Base-by-base conservation (phyloP, 1,140 invertebrate genomes). In the Orchestia grillus region DNA sequence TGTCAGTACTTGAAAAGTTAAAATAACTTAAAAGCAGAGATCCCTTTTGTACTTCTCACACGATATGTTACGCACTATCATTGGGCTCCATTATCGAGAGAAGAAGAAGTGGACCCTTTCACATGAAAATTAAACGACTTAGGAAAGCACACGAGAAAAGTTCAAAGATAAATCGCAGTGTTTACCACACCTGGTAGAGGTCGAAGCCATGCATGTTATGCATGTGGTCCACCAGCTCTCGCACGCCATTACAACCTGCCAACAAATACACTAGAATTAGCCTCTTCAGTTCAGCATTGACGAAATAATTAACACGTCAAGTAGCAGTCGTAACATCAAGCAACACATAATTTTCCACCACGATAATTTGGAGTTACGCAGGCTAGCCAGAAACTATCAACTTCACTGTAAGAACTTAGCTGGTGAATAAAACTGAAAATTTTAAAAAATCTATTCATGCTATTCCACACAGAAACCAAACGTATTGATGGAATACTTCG, bases 171-270 rank as follows among this genome's bases (percentile, higher is more conserved):
- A 77, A 77, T 28, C 28, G 11, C 62, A 8, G 1, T 23, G 62
- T 23, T 77, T 15, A 41, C 42, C 96, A 87, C 8, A 96, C 96
- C 95, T 96, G 96, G 8, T 95, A 90, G 53, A 96, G 95, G 77
- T 96, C 96, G 88, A 96, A 96, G 90, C 96, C 96, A 43, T 96
- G 96, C n/a, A 96, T 53, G 45, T 62, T 90, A 28, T 95, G 95
- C 96, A 96, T 96, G 92, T 96, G 96, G 40, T 94, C 44, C 41
- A 87, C 95, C 95, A 90, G 96, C 94, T 62, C 95, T 47, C 44
- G 88, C 28, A 88, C 96, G 95, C 53, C 96, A 91, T 42, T 95
- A 44, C 62, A 94, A 45, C 92, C 92, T 94, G 92, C 0, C 62
- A 77, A 77, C 28, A 77, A 77, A 77, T 36, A 77, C 36, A 23